Percentiles rank a stretch among this genome's conserved stretches.
Conservation (phyloP, 2,888 invertebrate genomes). For the Drosophila kanekoi region DNA sequence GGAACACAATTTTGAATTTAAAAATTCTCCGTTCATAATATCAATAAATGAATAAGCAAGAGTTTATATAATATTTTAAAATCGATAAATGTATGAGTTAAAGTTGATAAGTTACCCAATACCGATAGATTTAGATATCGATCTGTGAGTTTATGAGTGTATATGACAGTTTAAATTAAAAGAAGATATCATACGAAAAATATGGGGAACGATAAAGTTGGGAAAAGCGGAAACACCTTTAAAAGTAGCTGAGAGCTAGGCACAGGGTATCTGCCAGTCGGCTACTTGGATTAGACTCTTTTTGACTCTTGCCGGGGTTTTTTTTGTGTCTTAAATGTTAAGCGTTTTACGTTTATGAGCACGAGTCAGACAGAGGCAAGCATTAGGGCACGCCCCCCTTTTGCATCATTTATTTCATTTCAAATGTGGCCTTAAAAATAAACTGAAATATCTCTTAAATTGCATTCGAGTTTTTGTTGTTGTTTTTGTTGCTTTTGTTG, state of each 20-base stretch:
- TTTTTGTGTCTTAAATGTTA: conserved; percentile 64
- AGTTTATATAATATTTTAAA: too few relatives aligned
- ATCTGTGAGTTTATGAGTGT: neutral
- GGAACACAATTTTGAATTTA: too few relatives aligned
- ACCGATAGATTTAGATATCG: neutral
- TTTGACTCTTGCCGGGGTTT: neutral
- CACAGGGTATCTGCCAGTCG: neutral
- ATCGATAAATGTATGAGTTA: too few relatives aligned
- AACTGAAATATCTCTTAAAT: conserved; percentile 65
- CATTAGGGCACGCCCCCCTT: conserved; percentile 10
- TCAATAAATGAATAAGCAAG: too few relatives aligned
- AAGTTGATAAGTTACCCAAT: too few relatives aligned
- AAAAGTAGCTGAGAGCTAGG: neutral
- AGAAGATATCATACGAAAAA: too few relatives aligned
- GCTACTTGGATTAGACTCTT: neutral
- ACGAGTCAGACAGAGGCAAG: conserved; percentile 28
- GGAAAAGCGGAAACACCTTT: too few relatives aligned
- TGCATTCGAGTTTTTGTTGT: conserved; percentile 37
- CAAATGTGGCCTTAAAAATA: conserved; percentile 37
- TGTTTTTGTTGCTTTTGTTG: conserved; percentile 18
- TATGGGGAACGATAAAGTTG: too few relatives aligned
- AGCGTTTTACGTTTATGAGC: conserved; percentile 75
- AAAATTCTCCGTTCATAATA: too few relatives aligned
- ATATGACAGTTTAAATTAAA: too few relatives aligned
- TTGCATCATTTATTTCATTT: conserved; percentile 48